Base-by-base conservation (phyloP, 2,797 vertebrate genomes). In the Oryzias dopingdopingensis region DNA sequence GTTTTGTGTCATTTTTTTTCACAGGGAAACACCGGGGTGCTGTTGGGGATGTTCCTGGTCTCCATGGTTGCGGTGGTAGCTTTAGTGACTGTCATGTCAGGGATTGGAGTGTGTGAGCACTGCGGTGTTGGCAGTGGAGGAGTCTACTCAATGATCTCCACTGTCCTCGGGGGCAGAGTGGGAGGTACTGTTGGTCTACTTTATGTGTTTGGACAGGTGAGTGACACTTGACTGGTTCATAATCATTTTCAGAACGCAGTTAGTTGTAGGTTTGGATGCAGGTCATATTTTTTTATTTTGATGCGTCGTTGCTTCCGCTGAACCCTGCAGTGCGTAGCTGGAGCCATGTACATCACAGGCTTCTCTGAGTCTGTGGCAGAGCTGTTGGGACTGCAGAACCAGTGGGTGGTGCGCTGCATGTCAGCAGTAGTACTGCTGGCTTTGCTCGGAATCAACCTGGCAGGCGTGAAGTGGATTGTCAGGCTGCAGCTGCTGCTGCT, bases 261-360 rank as follows among this genome's bases (percentile, higher is more conserved):
- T 44, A 3, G 7, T 5, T 44, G 5, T 16, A 22, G 7, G 16
- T 29, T 16, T 20, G n/a, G 1, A 22, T 14, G 26, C 14, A 64
- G 48, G 14, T 4, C 24, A 1, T 58, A 55, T 2, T 4, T 0
- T 51, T 14, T 43, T 32, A 26, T 23, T 14, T 55, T 14, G 1
- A 24, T 16, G 6, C 53, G 37, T 50, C 4, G 0, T 5, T 5
- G 40, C 2, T 47, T 3, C 6, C 46, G 5, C 13, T 18, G 14
- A 52, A 12, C 26, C 16, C 24, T 47, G 22, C 86, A 98, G 97
- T 98, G 97, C 18, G 96, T 98, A 74, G 97, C 97, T 68, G 96
- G 96, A 57, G 96, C 97, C 63, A 95, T 99, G 96, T 99, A 98
- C 72, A 92, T 99, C 90, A 97, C 96, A 0, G 97, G 97, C 57